These are phyloP conservation scores for Drosophila asahinai DNA, from an alignment of 1,140 invertebrate genomes.

Conservation along the genomic window DNA sequence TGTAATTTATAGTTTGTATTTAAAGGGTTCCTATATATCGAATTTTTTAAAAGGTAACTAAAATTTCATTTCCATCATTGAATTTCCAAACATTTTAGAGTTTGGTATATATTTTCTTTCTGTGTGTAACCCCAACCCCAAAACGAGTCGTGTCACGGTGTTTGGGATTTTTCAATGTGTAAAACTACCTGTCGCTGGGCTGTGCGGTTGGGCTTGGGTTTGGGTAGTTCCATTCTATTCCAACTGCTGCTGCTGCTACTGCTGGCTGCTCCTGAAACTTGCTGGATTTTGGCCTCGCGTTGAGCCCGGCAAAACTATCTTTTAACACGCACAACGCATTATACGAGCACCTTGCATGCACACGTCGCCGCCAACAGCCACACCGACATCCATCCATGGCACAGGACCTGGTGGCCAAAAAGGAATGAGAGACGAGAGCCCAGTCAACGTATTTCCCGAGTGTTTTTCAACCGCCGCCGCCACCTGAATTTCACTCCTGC, in stretches of 20 bases:
- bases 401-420: constrained; percentile 25
- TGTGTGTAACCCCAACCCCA: constrained; percentile 8
- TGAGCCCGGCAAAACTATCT: constrained; percentile 80
- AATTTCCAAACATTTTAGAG: neutral
- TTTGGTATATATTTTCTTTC: neutral
- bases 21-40: too few species aligned
- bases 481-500: constrained; percentile 72
- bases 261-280: constrained; percentile 44
- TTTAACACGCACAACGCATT: constrained; percentile 83
- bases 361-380: constrained; percentile 49
- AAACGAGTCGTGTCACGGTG: constrained; percentile 64
- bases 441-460: constrained; percentile 66
- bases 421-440: constrained; percentile 6
- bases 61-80: too few species aligned
- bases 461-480: constrained; percentile 58
- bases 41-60: too few species aligned
- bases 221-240: constrained; percentile 34
- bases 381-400: constrained; percentile 20
- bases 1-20: too few species aligned
- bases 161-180: constrained; percentile 83
- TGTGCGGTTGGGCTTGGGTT: constrained; percentile 32
- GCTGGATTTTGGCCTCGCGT: constrained; percentile 54
- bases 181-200: constrained; percentile 79
- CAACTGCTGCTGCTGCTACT: constrained; percentile 31
- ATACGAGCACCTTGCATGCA: constrained; percentile 82